These are phyloP conservation scores for Zosterops borbonicus DNA, from an alignment of 2,113 vertebrate genomes.

Conservation along the genomic window DNA sequence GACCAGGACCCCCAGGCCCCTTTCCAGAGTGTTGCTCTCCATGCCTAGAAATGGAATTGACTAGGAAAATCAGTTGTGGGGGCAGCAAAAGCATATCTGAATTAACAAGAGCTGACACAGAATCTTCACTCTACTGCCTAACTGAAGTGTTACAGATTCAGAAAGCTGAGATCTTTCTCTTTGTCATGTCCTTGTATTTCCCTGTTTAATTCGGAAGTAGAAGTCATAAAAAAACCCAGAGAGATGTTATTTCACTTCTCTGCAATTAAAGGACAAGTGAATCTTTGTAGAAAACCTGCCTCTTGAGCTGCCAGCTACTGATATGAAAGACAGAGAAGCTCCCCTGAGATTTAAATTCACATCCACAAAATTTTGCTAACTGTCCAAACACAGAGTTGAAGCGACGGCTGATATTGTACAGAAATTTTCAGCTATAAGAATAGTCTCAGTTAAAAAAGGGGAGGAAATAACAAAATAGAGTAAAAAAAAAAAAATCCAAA, in stretches of 20 bases:
- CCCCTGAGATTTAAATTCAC: background rate
- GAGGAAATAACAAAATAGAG: rapidly evolving
- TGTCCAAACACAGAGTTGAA: background rate
- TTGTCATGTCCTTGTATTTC: background rate
- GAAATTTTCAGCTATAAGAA: background rate
- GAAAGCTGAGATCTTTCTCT: background rate
- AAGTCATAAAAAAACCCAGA: background rate
- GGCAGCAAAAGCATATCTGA: background rate
- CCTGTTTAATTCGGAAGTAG: background rate
- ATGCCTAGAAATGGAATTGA: background rate
- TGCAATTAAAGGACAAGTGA: background rate
- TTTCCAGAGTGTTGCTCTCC: background rate
- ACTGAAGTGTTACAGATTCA: background rate
- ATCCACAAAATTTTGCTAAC: background rate
- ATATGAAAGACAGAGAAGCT: background rate
- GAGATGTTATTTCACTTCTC: background rate
- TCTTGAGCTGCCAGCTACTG: background rate
- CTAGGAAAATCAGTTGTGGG: background rate
- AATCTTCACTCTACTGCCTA: background rate
- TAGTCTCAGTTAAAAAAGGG: background rate
- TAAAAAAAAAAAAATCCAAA: background rate
- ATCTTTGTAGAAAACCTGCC: background rate
- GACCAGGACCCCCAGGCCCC: background rate
- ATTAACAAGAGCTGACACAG: background rate
- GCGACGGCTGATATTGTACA: background rate